phyloP scores from a whole-genome alignment of 2,797 vertebrate genomes.

The Remorina albescens region DNA sequence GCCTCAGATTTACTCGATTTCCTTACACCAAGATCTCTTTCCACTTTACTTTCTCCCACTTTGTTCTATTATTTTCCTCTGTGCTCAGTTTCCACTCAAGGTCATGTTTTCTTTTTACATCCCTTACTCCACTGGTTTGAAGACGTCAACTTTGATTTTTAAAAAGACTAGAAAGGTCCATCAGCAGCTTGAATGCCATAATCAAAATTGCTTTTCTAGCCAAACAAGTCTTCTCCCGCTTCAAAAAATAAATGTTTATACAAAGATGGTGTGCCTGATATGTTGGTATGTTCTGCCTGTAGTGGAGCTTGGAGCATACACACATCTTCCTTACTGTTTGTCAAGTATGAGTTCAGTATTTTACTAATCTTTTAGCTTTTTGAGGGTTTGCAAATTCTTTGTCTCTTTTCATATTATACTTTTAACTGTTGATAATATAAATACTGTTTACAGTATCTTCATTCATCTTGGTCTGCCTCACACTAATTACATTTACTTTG shows the following conservation, averaged over 20 bases:
- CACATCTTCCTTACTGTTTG: background rate
- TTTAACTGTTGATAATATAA: background rate
- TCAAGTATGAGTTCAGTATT: conserved; percentile 18
- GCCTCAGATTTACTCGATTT: conserved; percentile 10
- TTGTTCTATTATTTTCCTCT: background rate
- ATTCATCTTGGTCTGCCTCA: background rate
- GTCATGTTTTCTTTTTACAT: background rate
- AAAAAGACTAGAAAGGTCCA: conserved; percentile 1
- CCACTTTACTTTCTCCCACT: background rate
- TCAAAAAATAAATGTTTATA: conserved; percentile 22
- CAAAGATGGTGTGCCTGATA: background rate
- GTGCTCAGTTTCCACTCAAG: background rate
- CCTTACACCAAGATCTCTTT: background rate
- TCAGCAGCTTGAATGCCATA: background rate
- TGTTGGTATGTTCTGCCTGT: background rate
- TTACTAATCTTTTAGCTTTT: background rate
- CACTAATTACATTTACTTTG: background rate
- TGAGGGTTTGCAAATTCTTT: background rate
- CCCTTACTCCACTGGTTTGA: background rate
- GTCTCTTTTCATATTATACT: background rate
- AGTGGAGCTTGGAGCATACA: background rate
- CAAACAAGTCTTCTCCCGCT: background rate
- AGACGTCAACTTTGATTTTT: background rate
- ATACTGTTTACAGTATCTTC: background rate
- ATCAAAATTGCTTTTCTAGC: background rate